phyloP scores from a whole-genome alignment of 1,140 invertebrate species.

The Asbolus verrucosus region DNA sequence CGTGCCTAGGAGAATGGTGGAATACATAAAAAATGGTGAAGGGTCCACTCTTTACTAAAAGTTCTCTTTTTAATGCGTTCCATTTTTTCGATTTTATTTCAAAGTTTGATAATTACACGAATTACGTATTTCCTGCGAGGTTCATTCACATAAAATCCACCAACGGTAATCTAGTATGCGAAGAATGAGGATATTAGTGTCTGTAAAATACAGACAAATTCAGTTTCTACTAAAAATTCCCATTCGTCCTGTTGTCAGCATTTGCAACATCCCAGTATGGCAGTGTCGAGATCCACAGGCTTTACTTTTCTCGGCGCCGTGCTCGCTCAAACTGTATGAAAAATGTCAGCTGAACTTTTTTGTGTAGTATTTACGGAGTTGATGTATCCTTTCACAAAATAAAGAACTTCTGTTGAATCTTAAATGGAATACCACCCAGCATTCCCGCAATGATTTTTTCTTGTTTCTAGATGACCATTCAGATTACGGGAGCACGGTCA shows the following conservation, averaged over 20 bases:
- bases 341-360: slow-evolving; percentile 42
- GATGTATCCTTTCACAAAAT: slow-evolving; percentile 22
- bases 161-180: slow-evolving; percentile 7
- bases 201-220: slow-evolving; percentile 28
- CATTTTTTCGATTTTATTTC: too few relatives aligned
- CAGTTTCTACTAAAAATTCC: slow-evolving; percentile 42
- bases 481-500: slow-evolving; percentile 73
- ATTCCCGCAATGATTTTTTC: slow-evolving; percentile 5
- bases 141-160: background rate
- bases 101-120: too few relatives aligned
- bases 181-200: slow-evolving; percentile 43
- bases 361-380: slow-evolving; percentile 40
- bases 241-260: slow-evolving; percentile 42
- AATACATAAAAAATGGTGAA: too few relatives aligned
- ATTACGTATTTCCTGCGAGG: too few relatives aligned
- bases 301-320: slow-evolving; percentile 44
- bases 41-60: too few relatives aligned
- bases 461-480: slow-evolving; percentile 70
- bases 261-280: slow-evolving; percentile 41
- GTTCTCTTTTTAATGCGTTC: too few relatives aligned
- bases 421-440: background rate
- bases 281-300: slow-evolving; percentile 36
- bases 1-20: too few relatives aligned
- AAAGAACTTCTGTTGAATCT: background rate
- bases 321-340: slow-evolving; percentile 37